Percentiles rank a stretch among this genome's conserved stretches.
Conservation (phyloP, 2,888 invertebrate genomes). For the Brachyptera risi region DNA sequence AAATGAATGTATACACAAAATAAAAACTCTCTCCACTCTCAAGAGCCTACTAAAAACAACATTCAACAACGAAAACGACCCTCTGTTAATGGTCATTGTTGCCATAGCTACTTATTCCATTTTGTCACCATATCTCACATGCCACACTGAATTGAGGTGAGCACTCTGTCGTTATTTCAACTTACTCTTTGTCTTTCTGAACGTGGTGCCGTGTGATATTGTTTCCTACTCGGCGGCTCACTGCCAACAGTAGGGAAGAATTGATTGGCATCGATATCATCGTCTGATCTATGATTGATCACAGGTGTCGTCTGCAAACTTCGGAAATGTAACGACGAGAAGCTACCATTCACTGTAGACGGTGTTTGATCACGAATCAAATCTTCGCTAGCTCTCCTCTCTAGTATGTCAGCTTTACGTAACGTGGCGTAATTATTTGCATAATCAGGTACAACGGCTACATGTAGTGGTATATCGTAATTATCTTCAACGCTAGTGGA, state of each 20-base stretch:
- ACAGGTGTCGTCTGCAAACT: conserved; percentile 45
- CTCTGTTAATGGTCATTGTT: too few species aligned
- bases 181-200: conserved; percentile 57
- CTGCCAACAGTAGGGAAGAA: conserved; percentile 41
- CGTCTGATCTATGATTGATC: conserved; percentile 42
- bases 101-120: too few species aligned
- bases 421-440: conserved; percentile 52
- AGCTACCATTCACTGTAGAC: conserved; percentile 22
- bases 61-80: too few species aligned
- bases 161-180: neutral
- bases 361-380: conserved; percentile 12
- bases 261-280: conserved; percentile 44
- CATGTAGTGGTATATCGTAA: conserved; percentile 52
- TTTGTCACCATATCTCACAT: too few species aligned
- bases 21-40: too few species aligned
- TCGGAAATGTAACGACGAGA: conserved; percentile 43
- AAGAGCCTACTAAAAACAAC: too few species aligned
- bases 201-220: conserved; percentile 56
- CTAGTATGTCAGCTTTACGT: conserved; percentile 36
- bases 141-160: too few species aligned
- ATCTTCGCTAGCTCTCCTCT: neutral
- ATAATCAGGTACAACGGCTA: conserved; percentile 51
- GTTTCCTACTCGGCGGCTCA: conserved; percentile 50
- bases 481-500: conserved; percentile 47
- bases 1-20: too few species aligned